Evolutionary conservation across 2,888 invertebrate genomes (phyloP), one percentile per base, ranked within the genome.

Genomic region (Acrobasis repandana): DNA sequence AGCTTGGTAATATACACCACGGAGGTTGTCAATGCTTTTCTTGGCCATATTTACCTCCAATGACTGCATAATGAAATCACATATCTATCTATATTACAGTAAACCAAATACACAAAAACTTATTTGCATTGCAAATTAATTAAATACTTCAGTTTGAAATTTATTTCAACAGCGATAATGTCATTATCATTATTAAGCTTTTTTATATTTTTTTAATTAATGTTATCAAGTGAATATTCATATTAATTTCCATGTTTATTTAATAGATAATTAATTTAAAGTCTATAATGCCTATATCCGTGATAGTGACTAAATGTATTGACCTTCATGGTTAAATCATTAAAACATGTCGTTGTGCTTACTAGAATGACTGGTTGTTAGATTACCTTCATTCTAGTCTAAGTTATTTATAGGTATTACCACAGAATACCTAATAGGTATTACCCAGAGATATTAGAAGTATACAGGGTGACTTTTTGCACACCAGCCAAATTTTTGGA

Each of bases 391-490:
- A 43, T 2, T 38, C 8, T 38, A 43, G 43, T 43, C 43, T 43
- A 43, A n/a, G n/a, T 43, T 43, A 43, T 43, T 43, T 43, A 43
- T 43, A 43, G 43, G 14, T 43, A 43, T 43, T 43, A 43, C 43
- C 43, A 43, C n/a, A 43, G 14, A n/a, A n/a, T n/a, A n/a, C n/a
- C n/a, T n/a, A n/a, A 43, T 14, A 43, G n/a, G 2, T 5, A 43
- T n/a, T n/a, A n/a, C n/a, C n/a, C n/a, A n/a, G n/a, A n/a, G n/a
- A n/a, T n/a, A n/a, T n/a, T n/a, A n/a, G n/a, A n/a, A n/a, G n/a
- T n/a, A n/a, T n/a, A n/a, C n/a, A n/a, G n/a, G n/a, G n/a, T n/a
- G n/a, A n/a, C n/a, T n/a, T n/a, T n/a, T n/a, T n/a, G n/a, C n/a
- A n/a, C n/a, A n/a, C n/a, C n/a, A n/a, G n/a, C n/a, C n/a, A n/a